phyloP scores from a whole-genome alignment of 2,113 vertebrate genomes.

The Pogona vitticeps region DNA sequence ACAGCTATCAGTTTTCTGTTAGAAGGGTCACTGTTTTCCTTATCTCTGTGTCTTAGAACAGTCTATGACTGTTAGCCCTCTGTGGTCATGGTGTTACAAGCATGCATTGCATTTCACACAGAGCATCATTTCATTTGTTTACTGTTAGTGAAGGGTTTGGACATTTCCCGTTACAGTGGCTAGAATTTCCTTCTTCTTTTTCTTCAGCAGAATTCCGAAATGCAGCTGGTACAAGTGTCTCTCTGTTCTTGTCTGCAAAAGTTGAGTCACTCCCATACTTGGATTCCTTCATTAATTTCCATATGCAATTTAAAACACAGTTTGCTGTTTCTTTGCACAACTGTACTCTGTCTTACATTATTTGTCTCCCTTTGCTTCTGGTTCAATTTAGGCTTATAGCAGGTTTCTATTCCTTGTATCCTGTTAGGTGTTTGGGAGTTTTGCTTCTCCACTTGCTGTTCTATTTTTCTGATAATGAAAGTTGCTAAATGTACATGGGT shows the following conservation, averaged over 20 bases:
- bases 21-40: neutral
- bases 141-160: neutral
- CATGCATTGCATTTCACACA: neutral
- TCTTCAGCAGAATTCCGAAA: neutral
- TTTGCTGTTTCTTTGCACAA: neutral
- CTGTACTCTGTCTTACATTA: neutral
- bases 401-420: neutral
- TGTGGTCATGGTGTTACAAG: neutral
- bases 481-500: neutral
- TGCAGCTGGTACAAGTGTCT: conserved; percentile 1
- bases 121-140: neutral
- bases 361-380: neutral
- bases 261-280: neutral
- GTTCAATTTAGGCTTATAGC: neutral
- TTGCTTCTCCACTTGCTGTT: neutral
- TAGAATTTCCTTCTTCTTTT: neutral
- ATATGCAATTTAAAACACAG: neutral
- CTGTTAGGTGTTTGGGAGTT: neutral
- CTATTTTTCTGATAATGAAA: neutral
- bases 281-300: neutral
- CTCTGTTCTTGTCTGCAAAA: neutral
- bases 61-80: neutral
- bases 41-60: neutral
- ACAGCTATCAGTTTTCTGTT: neutral
- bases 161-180: neutral